Evolutionary conservation across 2,888 invertebrate genomes (phyloP), one percentile per base, ranked within the genome.

Genomic region (Calameuta pallipes): DNA sequence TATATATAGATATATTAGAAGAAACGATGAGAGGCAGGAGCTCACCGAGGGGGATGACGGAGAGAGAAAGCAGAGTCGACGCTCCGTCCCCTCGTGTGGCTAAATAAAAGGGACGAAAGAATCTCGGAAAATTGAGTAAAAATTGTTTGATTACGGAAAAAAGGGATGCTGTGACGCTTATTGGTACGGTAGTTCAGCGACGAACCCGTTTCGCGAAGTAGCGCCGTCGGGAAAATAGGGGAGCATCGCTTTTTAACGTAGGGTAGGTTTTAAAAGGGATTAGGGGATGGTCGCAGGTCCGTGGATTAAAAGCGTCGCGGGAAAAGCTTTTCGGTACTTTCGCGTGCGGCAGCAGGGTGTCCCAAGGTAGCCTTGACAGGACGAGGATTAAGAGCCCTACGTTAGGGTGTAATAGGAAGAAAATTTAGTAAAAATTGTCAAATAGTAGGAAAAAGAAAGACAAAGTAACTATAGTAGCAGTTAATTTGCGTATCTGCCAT

Each of bases 11-110:
- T 80, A 83, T 83, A 84, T 84, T 87, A 82, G 80, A 82, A 83
- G 77, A 78, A 84, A 80, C 78, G 79, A 79, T 79, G 82, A 85
- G 84, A 87, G 85, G 85, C 84, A 83, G 82, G 83, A 23, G 73
- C 73, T 30, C 41, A 56, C 69, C 13, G 76, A 30, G 12, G 68
- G 73, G n/a, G 56, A 75, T 23, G 73, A 23, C 31, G 33, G 13
- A 74, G 77, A 75, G 30, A 77, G 13, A 78, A 70, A 77, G 23
- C 9, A 15, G 23, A 56, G 23, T 37, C 23, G 56, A 56, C 23
- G 23, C 56, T 56, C 56, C 1, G 23, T 23, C 56, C 23, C 9
- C 56, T 56, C 9, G 56, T 23, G 23, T 2, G 56, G 56, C 23
- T 2, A 23, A 56, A 56, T 23, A 56, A 23, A 56, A 56, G 56